A percentile compares a stretch with the other conserved stretches of the same genome.
Conservation (phyloP, 1,140 invertebrate genomes). For the Habropoda laboriosa region DNA sequence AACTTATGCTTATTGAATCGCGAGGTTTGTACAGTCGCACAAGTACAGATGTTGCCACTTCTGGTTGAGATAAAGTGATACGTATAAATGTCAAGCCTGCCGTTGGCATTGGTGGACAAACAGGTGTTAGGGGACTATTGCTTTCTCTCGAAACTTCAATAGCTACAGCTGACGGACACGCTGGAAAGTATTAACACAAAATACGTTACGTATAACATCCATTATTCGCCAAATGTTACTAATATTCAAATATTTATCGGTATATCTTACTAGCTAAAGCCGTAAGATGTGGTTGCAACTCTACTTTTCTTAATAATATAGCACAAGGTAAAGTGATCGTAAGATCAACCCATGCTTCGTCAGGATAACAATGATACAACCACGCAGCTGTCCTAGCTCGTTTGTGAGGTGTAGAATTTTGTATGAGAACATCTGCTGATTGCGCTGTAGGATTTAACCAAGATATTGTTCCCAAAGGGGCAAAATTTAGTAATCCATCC, state of each 20-base stretch:
- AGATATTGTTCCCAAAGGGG: conserved; percentile 90
- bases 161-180: conserved; percentile 94
- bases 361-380: conserved; percentile 96
- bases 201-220: neutral
- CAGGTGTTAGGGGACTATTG: conserved; percentile 84
- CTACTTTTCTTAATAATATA: conserved; percentile 93
- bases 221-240: neutral
- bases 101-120: conserved; percentile 89
- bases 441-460: conserved; percentile 93
- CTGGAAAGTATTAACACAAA: conserved; percentile 77
- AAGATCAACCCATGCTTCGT: conserved; percentile 93
- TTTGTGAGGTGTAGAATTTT: conserved; percentile 87
- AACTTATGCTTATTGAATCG: conserved; percentile 92
- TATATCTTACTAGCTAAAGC: conserved; percentile 87
- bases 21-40: conserved; percentile 89
- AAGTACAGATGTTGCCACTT: conserved; percentile 88
- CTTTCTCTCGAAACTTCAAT: conserved; percentile 87
- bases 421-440: conserved; percentile 92
- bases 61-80: conserved; percentile 89
- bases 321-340: conserved; percentile 94
- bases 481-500: conserved; percentile 92
- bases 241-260: conserved; percentile 3
- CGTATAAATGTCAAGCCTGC: conserved; percentile 93
- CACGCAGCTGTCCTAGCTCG: conserved; percentile 93
- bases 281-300: conserved; percentile 92